phyloP scores from a whole-genome alignment of 2,888 invertebrate species.

The Allolobophora icterica region DNA sequence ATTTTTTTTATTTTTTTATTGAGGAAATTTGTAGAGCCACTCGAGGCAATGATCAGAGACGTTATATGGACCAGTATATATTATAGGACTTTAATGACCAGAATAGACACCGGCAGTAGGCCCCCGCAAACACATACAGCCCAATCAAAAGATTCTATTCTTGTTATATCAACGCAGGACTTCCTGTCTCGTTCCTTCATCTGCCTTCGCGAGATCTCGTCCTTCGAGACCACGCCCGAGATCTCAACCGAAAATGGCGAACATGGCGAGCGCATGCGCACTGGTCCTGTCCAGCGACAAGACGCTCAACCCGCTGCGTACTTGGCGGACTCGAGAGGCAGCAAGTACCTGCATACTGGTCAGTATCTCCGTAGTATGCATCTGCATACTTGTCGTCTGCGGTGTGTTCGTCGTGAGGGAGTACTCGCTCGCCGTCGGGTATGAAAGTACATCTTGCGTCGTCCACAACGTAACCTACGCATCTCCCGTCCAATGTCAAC shows the following conservation, averaged over 20 bases:
- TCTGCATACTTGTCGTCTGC: constrained; percentile 50
- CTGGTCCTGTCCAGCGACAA: constrained; percentile 40
- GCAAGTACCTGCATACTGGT: constrained; percentile 50
- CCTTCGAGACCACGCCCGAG: too few relatives aligned
- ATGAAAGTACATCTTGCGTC: constrained; percentile 45
- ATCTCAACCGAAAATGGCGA: constrained; percentile 35
- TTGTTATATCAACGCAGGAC: neutral
- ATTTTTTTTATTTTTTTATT: too few relatives aligned
- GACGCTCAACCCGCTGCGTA: constrained; percentile 33
- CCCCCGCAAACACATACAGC: too few relatives aligned
- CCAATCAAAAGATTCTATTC: neutral
- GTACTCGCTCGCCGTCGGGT: constrained; percentile 47
- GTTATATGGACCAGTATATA: too few relatives aligned
- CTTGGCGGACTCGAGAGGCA: constrained; percentile 38
- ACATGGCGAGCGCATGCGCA: constrained; percentile 43
- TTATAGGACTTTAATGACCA: too few relatives aligned
- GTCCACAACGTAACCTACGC: constrained; percentile 43
- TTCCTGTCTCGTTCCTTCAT: constrained; percentile 1
- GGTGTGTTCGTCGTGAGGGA: constrained; percentile 51
- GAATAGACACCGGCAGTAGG: too few relatives aligned
- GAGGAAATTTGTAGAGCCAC: too few relatives aligned
- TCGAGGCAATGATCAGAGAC: too few relatives aligned
- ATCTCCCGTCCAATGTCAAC: neutral
- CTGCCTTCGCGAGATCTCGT: neutral
- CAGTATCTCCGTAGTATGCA: constrained; percentile 48